Evolutionary conservation across 2,888 invertebrate species (phyloP).

Genomic region (Drosophila eohydei): DNA sequence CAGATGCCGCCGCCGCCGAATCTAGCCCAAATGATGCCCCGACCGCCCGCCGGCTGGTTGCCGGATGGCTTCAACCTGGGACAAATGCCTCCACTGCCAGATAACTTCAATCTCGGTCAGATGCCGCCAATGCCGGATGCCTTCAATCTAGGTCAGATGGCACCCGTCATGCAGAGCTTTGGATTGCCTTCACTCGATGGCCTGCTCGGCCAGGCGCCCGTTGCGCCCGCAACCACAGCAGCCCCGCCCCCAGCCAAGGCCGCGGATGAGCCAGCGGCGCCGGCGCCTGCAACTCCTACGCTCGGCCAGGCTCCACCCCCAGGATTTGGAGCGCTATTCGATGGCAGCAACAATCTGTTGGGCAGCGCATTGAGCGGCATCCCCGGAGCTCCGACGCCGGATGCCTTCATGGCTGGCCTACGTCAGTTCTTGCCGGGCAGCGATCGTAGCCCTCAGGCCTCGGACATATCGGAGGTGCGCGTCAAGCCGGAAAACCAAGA

Average conservation of each 20-base stretch:
- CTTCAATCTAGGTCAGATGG: slow-evolving; percentile 33
- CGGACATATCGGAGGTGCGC: slow-evolving; percentile 78
- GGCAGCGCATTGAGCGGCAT: slow-evolving; percentile 26
- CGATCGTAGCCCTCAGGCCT: slow-evolving; percentile 52
- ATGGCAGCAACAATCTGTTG: slow-evolving; percentile 49
- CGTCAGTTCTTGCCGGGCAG: slow-evolving; percentile 49
- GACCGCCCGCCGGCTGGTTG: slow-evolving; percentile 15
- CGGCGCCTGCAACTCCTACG: slow-evolving; percentile 10
- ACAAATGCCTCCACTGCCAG: slow-evolving; percentile 37
- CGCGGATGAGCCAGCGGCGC: background rate
- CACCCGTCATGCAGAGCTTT: slow-evolving; percentile 21
- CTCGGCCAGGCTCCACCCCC: background rate
- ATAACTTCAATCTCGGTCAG: slow-evolving; percentile 32
- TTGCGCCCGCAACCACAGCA: slow-evolving; percentile 4
- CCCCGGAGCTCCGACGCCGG: slow-evolving; percentile 24
- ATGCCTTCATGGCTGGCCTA: slow-evolving; percentile 41
- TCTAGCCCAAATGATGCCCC: slow-evolving; percentile 28
- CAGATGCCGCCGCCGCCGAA: slow-evolving; percentile 36
- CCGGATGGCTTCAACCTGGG: slow-evolving; percentile 30
- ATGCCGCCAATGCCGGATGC: slow-evolving; percentile 16
- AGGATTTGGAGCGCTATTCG: slow-evolving; percentile 29
- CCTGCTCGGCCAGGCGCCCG: slow-evolving; percentile 49
- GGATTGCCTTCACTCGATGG: slow-evolving; percentile 7
- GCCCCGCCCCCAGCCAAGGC: slow-evolving; percentile 4
- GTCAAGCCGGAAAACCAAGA: slow-evolving; percentile 61